These are phyloP conservation scores for Enteromius afrohamiltoni DNA, from an alignment of 2,797 vertebrate genomes.

Conservation along the genomic window DNA sequence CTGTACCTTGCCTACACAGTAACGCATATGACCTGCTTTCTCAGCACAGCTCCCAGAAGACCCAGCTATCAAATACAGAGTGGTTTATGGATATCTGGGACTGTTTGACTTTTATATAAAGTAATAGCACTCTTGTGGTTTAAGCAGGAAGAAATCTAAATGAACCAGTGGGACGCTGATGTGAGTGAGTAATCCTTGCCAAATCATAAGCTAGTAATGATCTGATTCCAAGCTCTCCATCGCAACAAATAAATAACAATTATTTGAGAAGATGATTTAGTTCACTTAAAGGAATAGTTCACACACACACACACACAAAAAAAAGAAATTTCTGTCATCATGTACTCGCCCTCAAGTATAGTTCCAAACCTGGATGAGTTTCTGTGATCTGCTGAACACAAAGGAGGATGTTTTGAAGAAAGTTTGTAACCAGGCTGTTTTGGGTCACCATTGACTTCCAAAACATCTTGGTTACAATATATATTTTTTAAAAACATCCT, in stretches of 20 bases:
- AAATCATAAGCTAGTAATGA: constrained; percentile 16
- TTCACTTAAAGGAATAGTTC: background rate
- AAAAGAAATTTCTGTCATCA: too few species aligned
- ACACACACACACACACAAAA: too few species aligned
- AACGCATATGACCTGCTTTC: background rate
- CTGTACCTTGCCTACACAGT: background rate
- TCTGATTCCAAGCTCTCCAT: constrained; percentile 1
- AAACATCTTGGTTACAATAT: too few species aligned
- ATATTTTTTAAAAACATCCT: too few species aligned
- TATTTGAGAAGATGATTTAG: constrained; percentile 2
- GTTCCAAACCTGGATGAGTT: too few species aligned
- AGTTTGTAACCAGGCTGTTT: too few species aligned
- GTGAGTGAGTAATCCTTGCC: constrained; percentile 2
- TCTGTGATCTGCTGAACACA: too few species aligned
- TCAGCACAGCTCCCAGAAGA: background rate
- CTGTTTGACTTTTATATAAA: constrained; percentile 30
- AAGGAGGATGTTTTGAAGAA: too few species aligned
- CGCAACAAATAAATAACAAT: background rate
- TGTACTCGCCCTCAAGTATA: too few species aligned
- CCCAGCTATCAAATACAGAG: background rate
- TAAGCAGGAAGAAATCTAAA: constrained; percentile 14
- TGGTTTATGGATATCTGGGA: constrained; percentile 1
- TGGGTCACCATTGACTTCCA: too few species aligned
- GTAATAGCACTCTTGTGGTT: constrained; percentile 17
- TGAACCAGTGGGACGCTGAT: constrained; percentile 9